phyloP scores from a whole-genome alignment of 2,888 invertebrate species.

The Caenorhabditis macrosperma region DNA sequence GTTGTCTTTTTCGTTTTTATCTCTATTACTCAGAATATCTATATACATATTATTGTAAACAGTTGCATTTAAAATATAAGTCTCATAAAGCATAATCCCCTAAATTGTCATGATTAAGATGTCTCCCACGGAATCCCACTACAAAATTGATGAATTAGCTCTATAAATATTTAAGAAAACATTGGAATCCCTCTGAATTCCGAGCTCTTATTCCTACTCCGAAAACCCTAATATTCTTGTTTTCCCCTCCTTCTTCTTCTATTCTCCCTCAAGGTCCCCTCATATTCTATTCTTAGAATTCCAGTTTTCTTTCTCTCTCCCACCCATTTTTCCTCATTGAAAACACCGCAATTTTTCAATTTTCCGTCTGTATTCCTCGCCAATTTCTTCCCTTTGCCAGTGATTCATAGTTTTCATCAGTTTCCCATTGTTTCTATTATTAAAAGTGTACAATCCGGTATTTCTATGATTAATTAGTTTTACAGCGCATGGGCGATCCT shows the following conservation, averaged over 20 bases:
- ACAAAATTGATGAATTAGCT: no score
- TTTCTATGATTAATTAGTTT: no score
- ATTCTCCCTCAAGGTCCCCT: neutral
- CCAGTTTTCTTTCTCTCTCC: neutral
- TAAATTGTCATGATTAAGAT: no score
- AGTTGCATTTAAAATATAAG: no score
- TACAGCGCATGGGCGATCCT: slow-evolving; percentile 17
- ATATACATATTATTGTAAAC: no score
- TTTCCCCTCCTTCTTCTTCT: neutral
- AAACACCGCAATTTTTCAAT: neutral
- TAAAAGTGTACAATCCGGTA: neutral
- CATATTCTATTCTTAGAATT: slow-evolving; percentile 6
- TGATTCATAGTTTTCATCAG: neutral
- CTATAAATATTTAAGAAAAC: no score
- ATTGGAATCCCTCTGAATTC: no score
- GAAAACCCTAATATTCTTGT: no score
- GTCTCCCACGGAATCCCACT: no score
- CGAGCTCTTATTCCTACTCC: no score
- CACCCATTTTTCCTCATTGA: neutral
- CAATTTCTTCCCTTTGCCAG: neutral
- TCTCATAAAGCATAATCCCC: no score
- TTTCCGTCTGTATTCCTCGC: neutral
- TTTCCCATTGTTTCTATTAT: no score
- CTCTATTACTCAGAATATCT: neutral
- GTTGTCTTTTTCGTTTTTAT: neutral